phyloP scores from a whole-genome alignment of 2,797 vertebrate genomes.

The Eulemur rubriventer region DNA sequence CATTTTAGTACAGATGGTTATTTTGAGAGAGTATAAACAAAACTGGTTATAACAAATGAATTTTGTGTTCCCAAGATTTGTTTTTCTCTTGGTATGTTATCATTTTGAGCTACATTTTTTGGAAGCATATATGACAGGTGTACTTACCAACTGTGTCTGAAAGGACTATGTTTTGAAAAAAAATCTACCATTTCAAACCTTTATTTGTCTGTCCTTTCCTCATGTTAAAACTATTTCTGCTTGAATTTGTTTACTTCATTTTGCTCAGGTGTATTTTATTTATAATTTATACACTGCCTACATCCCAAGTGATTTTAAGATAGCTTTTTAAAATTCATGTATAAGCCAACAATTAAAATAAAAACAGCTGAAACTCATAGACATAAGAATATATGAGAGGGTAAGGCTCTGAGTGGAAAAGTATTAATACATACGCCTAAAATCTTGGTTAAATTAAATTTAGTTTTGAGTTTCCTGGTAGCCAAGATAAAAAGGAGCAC shows the following conservation, averaged over 20 bases:
- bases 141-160: slow-evolving; percentile 73
- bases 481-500: not conserved
- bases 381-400: not conserved
- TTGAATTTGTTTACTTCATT: slow-evolving; percentile 55
- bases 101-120: slow-evolving; percentile 69
- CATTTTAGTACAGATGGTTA: slow-evolving; percentile 65
- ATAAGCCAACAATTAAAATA: slow-evolving; percentile 53
- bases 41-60: slow-evolving; percentile 78
- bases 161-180: slow-evolving; percentile 49
- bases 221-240: slow-evolving; percentile 52
- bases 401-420: not conserved
- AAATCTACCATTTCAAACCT: not conserved
- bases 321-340: slow-evolving; percentile 15
- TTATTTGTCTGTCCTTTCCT: slow-evolving; percentile 3
- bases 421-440: not conserved
- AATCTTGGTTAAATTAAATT: not conserved
- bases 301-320: slow-evolving; percentile 44
- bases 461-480: not conserved
- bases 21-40: slow-evolving; percentile 73
- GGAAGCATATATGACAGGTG: slow-evolving; percentile 71
- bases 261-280: slow-evolving; percentile 48
- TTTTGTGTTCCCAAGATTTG: slow-evolving; percentile 65
- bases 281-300: slow-evolving; percentile 37
- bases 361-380: slow-evolving; percentile 19
- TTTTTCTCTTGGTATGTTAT: slow-evolving; percentile 74